Base-by-base conservation (phyloP, 2,113 vertebrate genomes). In the Dolichallabes microphthalmus region DNA sequence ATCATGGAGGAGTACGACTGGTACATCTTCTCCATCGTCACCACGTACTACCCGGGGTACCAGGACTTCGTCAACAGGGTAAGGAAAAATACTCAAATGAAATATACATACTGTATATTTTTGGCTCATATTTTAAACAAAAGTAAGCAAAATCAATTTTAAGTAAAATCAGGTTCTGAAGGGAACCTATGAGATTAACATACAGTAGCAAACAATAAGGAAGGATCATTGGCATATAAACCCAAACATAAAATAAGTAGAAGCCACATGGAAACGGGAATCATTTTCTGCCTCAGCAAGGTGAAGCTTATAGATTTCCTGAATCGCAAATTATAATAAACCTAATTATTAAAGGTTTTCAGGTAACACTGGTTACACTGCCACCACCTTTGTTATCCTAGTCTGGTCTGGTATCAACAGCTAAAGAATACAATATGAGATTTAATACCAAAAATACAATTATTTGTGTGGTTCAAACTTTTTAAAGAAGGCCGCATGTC, bases 1-100 rank as follows among this genome's bases (percentile, higher is more conserved):
- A 98, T 99, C 88, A 99, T 99, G 98, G 97, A 99, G 93, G 98
- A 99, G 91, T 99, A 99, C 4, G 98, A 99, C 94, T 99, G 98
- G 98, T 98, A 99, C 94, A 98, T 99, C 92, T 99, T 99, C 93
- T 98, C 98, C 90, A 97, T 99, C 8, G 98, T 99, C 92, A 99
- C 98, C 88, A 97, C 97, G 13, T 99, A 99, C 90, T 99, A 98
- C 91, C 97, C 98, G 11, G 98, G 98, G 88, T 96, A 99, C 93
- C 96, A 98, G 94, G 97, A 99, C 95, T 99, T 99, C 91, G 96
- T 99, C 89, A 99, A 98, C 93, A 99, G 98, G 95, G 96, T 99
- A 71, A 88, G 87, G 87, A 32, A 15, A 10, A 4, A 35, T 84
- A 2, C 6, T 8, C 9, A 45, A 45, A 45, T 22, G 12, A 39